Base-by-base conservation (phyloP, 2,888 invertebrate species). In the Cheilosia variabilis region DNA sequence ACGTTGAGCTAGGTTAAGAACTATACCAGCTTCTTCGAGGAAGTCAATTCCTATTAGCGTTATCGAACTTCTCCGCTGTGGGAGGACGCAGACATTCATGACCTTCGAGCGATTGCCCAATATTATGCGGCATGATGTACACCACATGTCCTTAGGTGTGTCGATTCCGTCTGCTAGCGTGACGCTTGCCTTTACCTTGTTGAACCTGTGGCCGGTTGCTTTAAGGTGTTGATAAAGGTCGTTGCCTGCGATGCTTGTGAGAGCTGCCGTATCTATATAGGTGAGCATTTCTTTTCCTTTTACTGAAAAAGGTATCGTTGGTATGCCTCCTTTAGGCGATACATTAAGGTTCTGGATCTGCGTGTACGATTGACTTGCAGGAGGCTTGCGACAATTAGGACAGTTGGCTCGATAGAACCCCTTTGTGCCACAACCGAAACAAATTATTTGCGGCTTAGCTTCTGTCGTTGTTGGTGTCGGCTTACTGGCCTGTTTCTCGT, bases 121-220 rank as follows among this genome's bases (percentile, higher is more conserved):
- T 15, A 4, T 53, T 27, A 27, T 53, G 4, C 53, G 27, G 5
- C 53, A 4, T 53, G 53, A n/a, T 31, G 27, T 53, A 5, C 31
- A 53, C 27, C 27, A 53, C 53, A 37, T 37, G 13, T 37, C 9
- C 13, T 37, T 37, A 1, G 3, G 10, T 10, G 37, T 37, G 9
- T 37, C 37, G 37, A 37, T 13, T 37, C 9, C 37, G 37, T 37
- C 37, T 7, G 37, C 37, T 37, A 37, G 37, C n/a, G 47, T 47
- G 17, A 47, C 47, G 2, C 47, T 47, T n/a, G n/a, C 47, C 0
- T n/a, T 47, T n/a, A 47, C 47, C 47, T 47, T 47, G 47, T 47
- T 47, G n/a, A 47, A 47, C 47, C n/a, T 47, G 47, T 47, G 47
- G n/a, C 47, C 47, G n/a, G 47, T 47, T 47, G 47, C 15, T 47